Evolutionary conservation across 2,888 invertebrate species (phyloP), one percentile per base, ranked within the genome.

Genomic region (Coelopa pilipes): DNA sequence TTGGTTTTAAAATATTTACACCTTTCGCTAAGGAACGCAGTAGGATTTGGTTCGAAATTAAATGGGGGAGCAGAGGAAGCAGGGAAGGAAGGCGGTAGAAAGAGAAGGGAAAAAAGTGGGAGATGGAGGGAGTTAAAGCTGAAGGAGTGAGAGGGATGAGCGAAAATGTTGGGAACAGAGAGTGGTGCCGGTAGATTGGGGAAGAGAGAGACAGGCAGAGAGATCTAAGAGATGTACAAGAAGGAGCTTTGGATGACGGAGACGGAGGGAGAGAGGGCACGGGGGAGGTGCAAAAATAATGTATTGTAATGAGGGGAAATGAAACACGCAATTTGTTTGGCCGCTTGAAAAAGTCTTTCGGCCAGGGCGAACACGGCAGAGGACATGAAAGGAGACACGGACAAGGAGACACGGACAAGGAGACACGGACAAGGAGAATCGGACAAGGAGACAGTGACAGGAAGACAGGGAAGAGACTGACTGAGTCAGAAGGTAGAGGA

Each of bases 1-100:
- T 82, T 75, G 78, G 76, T 78, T 81, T 81, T 80, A 81, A 80
- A 79, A 82, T 83, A 83, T 82, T 84, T 81, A 79, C 80, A 81
- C 78, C 79, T 80, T 81, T 76, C 50, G 59, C 21, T 19, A 60
- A 49, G 57, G 55, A 53, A 50, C 12, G 69, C 72, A 17, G 15
- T 68, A 57, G 19, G 46, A 68, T 57, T 68, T 68, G n/a, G 45
- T 57, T 49, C 47, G n/a, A 68, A 53, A 68, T 68, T 55, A 57
- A 68, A 67, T 53, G 47, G 34, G 11, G 49, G 19, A 11, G 15
- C 49, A 50, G 19, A 21, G 17, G 19, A 66, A 47, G 17, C 0
- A 45, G 17, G 17, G 5, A 47, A 65, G 47, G 21, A 47, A 47
- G 65, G 46, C 3, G 47, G n/a, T 15, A 17, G 2, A 17, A 47